Percentiles rank a stretch among this genome's conserved stretches.
Conservation (phyloP, 2,797 vertebrate species). For the Mormyrops boulengeri region DNA sequence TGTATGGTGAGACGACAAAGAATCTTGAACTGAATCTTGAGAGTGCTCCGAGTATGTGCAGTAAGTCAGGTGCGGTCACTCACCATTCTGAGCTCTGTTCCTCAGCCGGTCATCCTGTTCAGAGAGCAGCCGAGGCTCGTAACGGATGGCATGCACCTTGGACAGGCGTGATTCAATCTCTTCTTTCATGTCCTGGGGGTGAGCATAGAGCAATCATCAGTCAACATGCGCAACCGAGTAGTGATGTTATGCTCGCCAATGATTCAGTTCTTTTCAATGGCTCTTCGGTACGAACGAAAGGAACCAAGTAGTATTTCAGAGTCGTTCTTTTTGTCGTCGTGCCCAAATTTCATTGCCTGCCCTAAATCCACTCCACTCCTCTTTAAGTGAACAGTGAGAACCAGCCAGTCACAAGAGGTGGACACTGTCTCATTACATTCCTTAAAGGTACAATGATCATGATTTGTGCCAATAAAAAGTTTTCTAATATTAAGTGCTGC, state of each 20-base stretch:
- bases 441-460: not conserved
- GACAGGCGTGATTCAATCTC: slow-evolving; percentile 79
- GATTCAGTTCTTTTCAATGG: not conserved
- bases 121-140: slow-evolving; percentile 79
- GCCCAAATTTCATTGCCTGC: not conserved
- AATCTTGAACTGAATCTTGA: not conserved
- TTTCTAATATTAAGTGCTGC: too few relatives aligned
- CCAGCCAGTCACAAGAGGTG: not conserved
- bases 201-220: not conserved
- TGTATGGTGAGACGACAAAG: not conserved
- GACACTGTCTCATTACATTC: not conserved
- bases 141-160: slow-evolving; percentile 82
- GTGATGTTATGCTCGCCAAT: not conserved
- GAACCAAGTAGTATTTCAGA: not conserved
- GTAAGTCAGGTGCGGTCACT: slow-evolving; percentile 24
- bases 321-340: not conserved
- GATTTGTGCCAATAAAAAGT: too few relatives aligned
- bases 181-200: slow-evolving; percentile 75
- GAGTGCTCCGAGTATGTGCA: not conserved
- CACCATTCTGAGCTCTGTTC: slow-evolving; percentile 54
- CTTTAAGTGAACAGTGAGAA: not conserved
- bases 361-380: not conserved
- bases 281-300: not conserved
- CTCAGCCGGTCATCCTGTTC: slow-evolving; percentile 71
- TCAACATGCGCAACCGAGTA: not conserved